These are phyloP conservation scores for Phrynosoma blainvillii DNA, from an alignment of 2,113 vertebrate genomes.

Conservation along the genomic window DNA sequence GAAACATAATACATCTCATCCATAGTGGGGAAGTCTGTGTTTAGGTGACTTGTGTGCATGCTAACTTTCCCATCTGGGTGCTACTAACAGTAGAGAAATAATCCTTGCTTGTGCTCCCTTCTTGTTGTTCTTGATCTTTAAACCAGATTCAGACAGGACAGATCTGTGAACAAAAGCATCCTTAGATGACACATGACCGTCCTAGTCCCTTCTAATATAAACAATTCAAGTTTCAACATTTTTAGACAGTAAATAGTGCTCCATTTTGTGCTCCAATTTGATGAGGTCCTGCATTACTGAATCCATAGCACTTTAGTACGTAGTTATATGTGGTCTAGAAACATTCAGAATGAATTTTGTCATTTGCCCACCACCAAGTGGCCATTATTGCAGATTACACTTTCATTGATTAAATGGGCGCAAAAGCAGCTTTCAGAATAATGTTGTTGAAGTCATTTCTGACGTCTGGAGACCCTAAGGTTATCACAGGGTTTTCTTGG, in stretches of 20 bases:
- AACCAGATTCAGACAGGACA: not conserved
- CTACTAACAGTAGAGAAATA: not conserved
- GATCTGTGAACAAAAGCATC: too few species aligned
- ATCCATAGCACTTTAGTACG: not conserved
- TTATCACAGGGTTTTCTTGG: too few species aligned
- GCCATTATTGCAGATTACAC: not conserved
- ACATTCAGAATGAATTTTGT: not conserved
- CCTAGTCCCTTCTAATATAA: too few species aligned
- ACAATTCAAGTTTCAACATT: not conserved
- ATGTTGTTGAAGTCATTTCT: too few species aligned
- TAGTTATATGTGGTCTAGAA: not conserved
- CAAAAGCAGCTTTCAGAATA: not conserved
- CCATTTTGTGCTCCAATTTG: too few species aligned
- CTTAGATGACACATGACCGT: too few species aligned
- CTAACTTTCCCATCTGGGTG: not conserved
- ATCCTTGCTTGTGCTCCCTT: not conserved
- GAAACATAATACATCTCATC: not conserved
- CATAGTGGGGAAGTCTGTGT: not conserved
- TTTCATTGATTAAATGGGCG: not conserved
- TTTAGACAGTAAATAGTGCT: not conserved
- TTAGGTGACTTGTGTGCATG: not conserved
- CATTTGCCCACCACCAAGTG: not conserved
- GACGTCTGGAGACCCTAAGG: too few species aligned
- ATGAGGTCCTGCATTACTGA: not conserved
- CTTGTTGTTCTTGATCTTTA: not conserved